Conservation (phyloP, 2,113 vertebrate genomes). For the Neoarius graeffei region DNA sequence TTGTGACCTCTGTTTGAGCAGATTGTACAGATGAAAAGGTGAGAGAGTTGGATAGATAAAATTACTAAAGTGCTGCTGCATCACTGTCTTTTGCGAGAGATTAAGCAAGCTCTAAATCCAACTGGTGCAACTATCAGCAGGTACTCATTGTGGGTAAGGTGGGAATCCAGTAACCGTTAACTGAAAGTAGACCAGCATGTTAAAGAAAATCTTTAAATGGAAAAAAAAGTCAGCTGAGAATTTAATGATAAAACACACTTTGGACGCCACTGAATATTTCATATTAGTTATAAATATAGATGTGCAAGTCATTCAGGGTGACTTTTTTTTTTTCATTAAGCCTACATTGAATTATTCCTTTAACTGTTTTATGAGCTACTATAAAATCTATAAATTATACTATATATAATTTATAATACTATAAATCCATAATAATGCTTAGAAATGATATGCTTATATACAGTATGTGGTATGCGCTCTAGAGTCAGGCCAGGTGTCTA, state of each 20-base stretch:
- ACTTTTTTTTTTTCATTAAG: background rate
- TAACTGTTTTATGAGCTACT: background rate
- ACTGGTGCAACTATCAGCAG: background rate
- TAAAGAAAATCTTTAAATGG: background rate
- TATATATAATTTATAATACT: no score
- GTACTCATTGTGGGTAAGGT: background rate
- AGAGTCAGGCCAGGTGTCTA: background rate
- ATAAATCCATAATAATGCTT: background rate
- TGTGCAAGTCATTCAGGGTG: background rate
- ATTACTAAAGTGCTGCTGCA: background rate
- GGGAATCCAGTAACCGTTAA: background rate
- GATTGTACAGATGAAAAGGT: background rate
- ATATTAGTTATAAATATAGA: conserved; percentile 18
- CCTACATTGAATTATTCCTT: background rate
- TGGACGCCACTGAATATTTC: background rate
- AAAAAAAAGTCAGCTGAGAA: background rate
- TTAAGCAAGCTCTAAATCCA: background rate
- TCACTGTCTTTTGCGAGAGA: background rate
- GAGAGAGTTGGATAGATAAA: background rate
- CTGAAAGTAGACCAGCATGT: background rate
- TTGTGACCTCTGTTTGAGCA: background rate
- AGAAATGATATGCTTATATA: background rate
- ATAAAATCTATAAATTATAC: background rate
- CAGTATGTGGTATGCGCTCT: background rate
- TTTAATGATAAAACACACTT: background rate